Conservation (phyloP, 92 coral and sea anemone genomes). For the Epizoanthus ramosus region DNA sequence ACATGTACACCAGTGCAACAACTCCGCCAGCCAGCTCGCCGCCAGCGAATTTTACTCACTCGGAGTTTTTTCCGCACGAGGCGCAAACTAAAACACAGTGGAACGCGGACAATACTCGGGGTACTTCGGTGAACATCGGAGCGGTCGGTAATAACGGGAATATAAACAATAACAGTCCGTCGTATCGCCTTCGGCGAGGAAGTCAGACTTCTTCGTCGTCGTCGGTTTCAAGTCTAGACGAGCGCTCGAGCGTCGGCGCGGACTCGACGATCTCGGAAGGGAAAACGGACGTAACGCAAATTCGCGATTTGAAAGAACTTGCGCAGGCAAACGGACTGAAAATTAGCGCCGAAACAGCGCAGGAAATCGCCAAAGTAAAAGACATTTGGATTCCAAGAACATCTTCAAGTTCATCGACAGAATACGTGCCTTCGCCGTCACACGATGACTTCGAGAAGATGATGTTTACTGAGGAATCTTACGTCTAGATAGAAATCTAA, state of each 20-base stretch:
- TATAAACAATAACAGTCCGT: conserved; percentile 32
- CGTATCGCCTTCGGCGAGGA: conserved; percentile 70
- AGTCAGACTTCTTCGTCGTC: conserved; percentile 96
- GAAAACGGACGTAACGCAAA: conserved; percentile 89
- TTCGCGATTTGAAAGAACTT: conserved; percentile 89
- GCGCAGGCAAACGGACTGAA: conserved; percentile 94
- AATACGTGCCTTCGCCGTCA: conserved; percentile 65
- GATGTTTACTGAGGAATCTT: conserved; percentile 98
- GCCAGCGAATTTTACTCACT: conserved; percentile 71
- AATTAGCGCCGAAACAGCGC: conserved; percentile 88
- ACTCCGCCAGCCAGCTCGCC: conserved; percentile 45
- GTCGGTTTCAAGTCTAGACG: conserved; percentile 95
- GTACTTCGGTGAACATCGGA: conserved; percentile 45
- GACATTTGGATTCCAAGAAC: conserved; percentile 61
- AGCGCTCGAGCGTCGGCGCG: conserved; percentile 84
- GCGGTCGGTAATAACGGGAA: conserved; percentile 26
- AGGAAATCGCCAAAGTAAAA: conserved; percentile 83
- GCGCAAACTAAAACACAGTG: conserved; percentile 81
- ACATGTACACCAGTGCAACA: conserved; percentile 50
- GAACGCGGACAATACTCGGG: conserved; percentile 64
- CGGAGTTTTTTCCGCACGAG: conserved; percentile 88
- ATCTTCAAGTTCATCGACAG: conserved; percentile 18
- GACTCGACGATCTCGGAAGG: conserved; percentile 82
- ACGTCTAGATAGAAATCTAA: conserved; percentile 65
- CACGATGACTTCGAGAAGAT: conserved; percentile 95